phyloP scores from a whole-genome alignment of 2,113 vertebrate genomes.

The Ancistrus triradiatus region DNA sequence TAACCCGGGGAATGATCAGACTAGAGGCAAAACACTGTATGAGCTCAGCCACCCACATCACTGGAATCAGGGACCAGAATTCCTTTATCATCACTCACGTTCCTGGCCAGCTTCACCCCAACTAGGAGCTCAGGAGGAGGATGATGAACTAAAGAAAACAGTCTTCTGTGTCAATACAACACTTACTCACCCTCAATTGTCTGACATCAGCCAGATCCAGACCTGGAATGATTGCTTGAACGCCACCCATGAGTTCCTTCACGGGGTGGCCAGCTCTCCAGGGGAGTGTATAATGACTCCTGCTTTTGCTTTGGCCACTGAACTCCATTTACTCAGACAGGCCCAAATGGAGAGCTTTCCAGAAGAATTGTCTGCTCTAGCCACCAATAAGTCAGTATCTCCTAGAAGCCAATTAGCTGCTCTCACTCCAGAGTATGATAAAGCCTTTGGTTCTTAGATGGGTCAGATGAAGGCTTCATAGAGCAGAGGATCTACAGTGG shows the following conservation, averaged over 20 bases:
- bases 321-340: not conserved
- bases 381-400: not conserved
- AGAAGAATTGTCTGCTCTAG: constrained; percentile 1
- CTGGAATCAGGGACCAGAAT: not conserved
- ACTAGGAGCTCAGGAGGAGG: not conserved
- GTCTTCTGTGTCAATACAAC: not conserved
- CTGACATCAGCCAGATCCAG: not conserved
- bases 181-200: not conserved
- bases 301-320: not conserved
- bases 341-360: constrained; percentile 13
- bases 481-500: not conserved
- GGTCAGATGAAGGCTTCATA: not conserved
- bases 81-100: not conserved
- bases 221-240: not conserved
- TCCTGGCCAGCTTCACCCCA: not conserved
- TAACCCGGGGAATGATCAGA: not conserved
- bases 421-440: constrained; percentile 12
- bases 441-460: not conserved
- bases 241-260: not conserved
- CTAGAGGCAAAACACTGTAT: not conserved
- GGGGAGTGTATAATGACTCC: not conserved
- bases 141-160: not conserved
- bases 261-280: not conserved
- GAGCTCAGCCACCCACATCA: not conserved
- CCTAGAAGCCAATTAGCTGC: not conserved